Base-by-base conservation (phyloP, 2,797 vertebrate genomes). In the Cuniculus paca region DNA sequence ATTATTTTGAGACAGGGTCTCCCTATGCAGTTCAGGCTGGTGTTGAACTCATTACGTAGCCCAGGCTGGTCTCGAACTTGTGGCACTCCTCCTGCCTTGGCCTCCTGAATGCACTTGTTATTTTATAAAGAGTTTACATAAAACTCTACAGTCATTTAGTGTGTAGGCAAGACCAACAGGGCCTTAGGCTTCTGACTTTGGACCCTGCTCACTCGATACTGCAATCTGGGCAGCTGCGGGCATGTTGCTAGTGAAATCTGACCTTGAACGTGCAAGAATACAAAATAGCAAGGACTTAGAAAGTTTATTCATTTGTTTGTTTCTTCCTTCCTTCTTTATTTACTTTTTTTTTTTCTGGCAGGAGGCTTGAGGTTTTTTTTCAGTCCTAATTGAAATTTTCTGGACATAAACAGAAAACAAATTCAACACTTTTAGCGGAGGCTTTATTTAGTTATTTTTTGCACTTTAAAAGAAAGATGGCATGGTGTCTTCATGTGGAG, bases 401-500 rank as follows among this genome's bases (percentile, higher is more conserved):
- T 94, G 96, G 74, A 75, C 50, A 78, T 54, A 68, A 84, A 61
- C 20, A 70, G 26, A 36, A 93, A 58, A 74, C 22, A 72, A 70
- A 80, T n/a, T 50, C 48, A 65, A 78, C n/a, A 70, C 9, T 93
- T 63, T 86, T 34, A 60, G 56, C 54, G 75, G 36, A 50, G 42
- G 6, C 6, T 63, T 75, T 84, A 54, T 50, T 81, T 80, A 28
- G 39, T 56, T 88, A 68, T 78, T 52, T 90, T 79, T 78, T 58
- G 6, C 39, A 20, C 58, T 92, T 82, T 48, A 34, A 58, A n/a
- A 61, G 65, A 72, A 74, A 87, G 34, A 75, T 11, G 28, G 24
- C 1, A 11, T 11, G 20, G 9, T 56, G 84, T 68, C 60, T 94
- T 14, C 48, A 45, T 3, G 8, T 77, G 31, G 26, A 87, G 91